Conservation (phyloP, 2,113 vertebrate genomes). For the Calidris pugnax region DNA sequence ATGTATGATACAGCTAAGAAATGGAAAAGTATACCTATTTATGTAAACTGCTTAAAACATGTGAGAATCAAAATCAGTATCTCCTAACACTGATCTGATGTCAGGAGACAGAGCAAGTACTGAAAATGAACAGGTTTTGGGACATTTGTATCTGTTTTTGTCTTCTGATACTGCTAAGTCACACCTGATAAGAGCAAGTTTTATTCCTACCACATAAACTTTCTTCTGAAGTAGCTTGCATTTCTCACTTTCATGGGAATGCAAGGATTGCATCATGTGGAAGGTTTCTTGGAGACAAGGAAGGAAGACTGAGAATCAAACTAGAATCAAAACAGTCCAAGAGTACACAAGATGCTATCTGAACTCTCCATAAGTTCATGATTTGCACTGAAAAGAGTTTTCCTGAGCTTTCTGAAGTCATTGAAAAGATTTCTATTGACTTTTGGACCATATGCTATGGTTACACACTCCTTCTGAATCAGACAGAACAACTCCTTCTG, state of each 20-base stretch:
- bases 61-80: neutral
- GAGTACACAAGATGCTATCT: neutral
- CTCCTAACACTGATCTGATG: neutral
- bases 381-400: neutral
- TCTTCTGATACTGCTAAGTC: neutral
- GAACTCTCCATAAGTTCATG: neutral
- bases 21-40: neutral
- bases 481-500: neutral
- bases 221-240: neutral
- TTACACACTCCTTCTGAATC: neutral
- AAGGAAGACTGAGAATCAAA: neutral
- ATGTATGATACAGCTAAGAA: neutral
- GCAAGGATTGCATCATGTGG: neutral
- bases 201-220: neutral
- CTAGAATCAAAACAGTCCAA: neutral
- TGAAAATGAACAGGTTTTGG: neutral
- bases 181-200: neutral
- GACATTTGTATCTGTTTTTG: neutral
- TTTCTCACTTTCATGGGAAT: neutral
- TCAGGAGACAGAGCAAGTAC: neutral
- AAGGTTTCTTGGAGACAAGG: neutral
- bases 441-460: neutral
- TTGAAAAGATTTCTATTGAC: neutral
- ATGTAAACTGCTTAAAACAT: neutral
- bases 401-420: neutral